These are phyloP conservation scores for Phenganax marumi DNA, from an alignment of 92 coral and sea anemone species.

Conservation along the genomic window DNA sequence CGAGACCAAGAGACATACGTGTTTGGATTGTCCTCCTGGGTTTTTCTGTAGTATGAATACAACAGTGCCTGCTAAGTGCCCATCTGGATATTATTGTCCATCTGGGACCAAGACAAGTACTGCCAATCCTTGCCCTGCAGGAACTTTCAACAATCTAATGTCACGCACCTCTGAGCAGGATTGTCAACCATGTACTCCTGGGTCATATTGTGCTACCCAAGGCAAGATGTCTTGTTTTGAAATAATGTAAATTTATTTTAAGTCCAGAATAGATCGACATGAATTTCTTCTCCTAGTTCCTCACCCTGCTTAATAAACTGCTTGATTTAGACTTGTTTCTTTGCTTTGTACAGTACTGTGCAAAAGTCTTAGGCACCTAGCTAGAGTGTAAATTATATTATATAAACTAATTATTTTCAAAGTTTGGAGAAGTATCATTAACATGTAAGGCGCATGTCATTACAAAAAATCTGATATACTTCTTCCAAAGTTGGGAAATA, in stretches of 20 bases:
- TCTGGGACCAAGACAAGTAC: slow-evolving; percentile 56
- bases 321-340: background rate
- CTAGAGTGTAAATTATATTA: no score
- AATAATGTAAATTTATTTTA: background rate
- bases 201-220: slow-evolving; percentile 78
- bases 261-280: background rate
- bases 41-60: slow-evolving; percentile 88
- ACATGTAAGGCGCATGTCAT: no score
- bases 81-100: slow-evolving; percentile 87
- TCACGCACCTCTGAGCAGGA: slow-evolving; percentile 66
- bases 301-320: background rate
- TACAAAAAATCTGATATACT: no score
- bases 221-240: slow-evolving; percentile 49
- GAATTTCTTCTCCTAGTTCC: no score
- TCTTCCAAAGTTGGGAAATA: no score
- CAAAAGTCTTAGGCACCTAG: background rate
- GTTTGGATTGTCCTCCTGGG: slow-evolving; percentile 78
- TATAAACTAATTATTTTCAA: background rate
- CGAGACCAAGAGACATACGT: slow-evolving; percentile 69
- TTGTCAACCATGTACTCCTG: slow-evolving; percentile 87
- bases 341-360: background rate
- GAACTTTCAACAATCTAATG: slow-evolving; percentile 84
- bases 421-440: no score
- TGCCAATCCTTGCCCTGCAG: slow-evolving; percentile 73
- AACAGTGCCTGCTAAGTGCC: slow-evolving; percentile 75